phyloP scores from a whole-genome alignment of 2,113 vertebrate genomes.

The Bothrops jararaca region DNA sequence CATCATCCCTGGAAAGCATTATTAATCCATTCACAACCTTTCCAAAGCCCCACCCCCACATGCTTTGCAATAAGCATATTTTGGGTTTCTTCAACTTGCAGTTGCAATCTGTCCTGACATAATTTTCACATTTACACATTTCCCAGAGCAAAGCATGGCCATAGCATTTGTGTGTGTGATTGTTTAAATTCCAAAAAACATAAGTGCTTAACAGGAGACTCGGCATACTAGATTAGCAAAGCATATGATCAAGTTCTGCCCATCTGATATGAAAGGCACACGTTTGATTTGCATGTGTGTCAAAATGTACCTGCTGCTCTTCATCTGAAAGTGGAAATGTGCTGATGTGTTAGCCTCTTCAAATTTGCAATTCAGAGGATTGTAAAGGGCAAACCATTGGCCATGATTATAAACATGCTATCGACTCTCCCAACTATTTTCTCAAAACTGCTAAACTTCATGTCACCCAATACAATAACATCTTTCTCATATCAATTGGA shows the following conservation, averaged over 20 bases:
- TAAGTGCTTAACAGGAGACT: conserved; percentile 69
- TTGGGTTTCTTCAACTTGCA: conserved; percentile 74
- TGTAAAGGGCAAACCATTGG: conserved; percentile 61
- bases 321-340: conserved; percentile 45
- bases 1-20: conserved; percentile 36
- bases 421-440: conserved; percentile 46
- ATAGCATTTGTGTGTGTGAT: conserved; percentile 51
- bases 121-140: conserved; percentile 82
- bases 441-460: conserved; percentile 53
- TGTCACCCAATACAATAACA: conserved; percentile 21
- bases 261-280: conserved; percentile 59
- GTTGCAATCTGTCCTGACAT: conserved; percentile 77
- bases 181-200: conserved; percentile 76
- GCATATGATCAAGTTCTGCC: conserved; percentile 60
- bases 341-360: conserved; percentile 48
- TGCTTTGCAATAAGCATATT: conserved; percentile 72
- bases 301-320: conserved; percentile 56
- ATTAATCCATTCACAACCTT: conserved; percentile 62
- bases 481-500: not conserved
- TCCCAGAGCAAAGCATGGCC: conserved; percentile 74
- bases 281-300: conserved; percentile 54
- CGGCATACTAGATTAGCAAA: conserved; percentile 67
- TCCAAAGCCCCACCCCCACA: conserved; percentile 61
- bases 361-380: conserved; percentile 42
- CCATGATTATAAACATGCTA: conserved; percentile 58